phyloP scores from a whole-genome alignment of 2,113 vertebrate genomes.

The Phaethornis superciliosus region DNA sequence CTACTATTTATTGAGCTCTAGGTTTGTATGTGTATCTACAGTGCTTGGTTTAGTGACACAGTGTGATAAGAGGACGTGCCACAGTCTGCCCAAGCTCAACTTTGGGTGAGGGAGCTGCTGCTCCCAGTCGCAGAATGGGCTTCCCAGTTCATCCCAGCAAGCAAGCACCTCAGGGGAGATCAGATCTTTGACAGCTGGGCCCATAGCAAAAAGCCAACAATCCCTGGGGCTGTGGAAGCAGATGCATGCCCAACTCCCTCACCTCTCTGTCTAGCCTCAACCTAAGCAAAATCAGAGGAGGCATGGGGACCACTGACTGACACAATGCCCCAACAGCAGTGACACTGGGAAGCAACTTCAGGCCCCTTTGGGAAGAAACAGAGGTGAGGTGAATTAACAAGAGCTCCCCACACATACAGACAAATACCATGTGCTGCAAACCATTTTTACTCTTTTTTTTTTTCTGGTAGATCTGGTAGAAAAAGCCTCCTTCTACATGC shows the following conservation, averaged over 20 bases:
- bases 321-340: background rate
- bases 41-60: background rate
- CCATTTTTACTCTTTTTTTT: background rate
- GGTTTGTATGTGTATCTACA: slow-evolving; percentile 33
- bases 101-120: background rate
- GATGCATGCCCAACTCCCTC: background rate
- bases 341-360: background rate
- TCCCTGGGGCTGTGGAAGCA: background rate
- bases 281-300: background rate
- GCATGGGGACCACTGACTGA: background rate
- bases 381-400: background rate
- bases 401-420: background rate
- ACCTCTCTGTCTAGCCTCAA: background rate
- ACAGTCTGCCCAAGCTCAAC: background rate
- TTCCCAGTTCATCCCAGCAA: background rate
- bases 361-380: background rate
- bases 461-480: too few species aligned
- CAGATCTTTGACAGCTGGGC: rapidly evolving
- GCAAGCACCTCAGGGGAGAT: background rate
- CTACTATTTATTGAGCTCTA: slow-evolving; percentile 54
- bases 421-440: background rate
- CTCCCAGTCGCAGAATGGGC: background rate
- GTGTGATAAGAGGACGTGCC: background rate
- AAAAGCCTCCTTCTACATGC: background rate
- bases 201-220: background rate